A percentile compares a stretch with the other conserved stretches of the same genome.
Evolutionary conservation across 1,140 invertebrate species (phyloP).

Genomic region (Trichonephila clavipes): DNA sequence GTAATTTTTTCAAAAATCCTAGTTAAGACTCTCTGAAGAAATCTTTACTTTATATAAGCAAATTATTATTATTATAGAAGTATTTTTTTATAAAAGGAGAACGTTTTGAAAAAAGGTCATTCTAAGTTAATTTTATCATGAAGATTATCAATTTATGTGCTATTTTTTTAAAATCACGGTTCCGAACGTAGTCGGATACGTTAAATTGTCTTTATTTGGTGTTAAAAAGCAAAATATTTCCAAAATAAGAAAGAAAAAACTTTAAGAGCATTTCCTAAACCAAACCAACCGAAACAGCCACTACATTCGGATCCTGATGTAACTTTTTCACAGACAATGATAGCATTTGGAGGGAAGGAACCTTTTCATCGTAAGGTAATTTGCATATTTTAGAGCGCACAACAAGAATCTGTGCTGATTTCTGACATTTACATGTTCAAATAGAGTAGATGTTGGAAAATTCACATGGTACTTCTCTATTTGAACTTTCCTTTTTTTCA

Average conservation of each 20-base stretch:
- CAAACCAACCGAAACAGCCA: background rate
- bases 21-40: no score
- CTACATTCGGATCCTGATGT: background rate
- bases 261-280: background rate
- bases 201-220: no score
- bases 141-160: no score
- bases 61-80: no score
- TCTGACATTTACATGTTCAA: background rate
- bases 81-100: no score
- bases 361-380: background rate
- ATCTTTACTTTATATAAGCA: no score
- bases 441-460: background rate
- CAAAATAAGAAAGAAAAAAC: background rate
- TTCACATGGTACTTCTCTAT: background rate
- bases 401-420: background rate
- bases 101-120: no score
- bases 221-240: no score
- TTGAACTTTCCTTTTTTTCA: background rate
- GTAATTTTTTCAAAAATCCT: no score
- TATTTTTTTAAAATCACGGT: no score
- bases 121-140: no score
- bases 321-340: background rate
- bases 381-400: background rate
- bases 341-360: slow-evolving; percentile 3
- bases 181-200: no score